A percentile compares a stretch with the other conserved stretches of the same genome.
These are phyloP conservation scores for Crambe crambe DNA, from an alignment of 37 sponge, comb jelly and placozoan species.

Conservation along the genomic window DNA sequence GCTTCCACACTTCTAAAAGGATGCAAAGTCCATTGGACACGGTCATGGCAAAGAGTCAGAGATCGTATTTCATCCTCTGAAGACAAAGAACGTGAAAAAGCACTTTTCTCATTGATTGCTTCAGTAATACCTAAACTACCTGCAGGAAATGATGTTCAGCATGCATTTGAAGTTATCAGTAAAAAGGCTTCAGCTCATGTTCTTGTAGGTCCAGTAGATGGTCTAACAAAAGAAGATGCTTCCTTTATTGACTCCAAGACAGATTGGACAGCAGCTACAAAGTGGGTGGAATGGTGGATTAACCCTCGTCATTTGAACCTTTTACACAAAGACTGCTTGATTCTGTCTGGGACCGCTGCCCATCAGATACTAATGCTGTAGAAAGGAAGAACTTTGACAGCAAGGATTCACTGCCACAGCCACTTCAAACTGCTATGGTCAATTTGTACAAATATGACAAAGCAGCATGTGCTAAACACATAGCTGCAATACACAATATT, in stretches of 20 bases:
- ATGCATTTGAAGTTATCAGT: constrained; percentile 18
- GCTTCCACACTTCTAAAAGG: constrained; percentile 28
- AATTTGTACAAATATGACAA: too few species aligned
- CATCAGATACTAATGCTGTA: constrained; percentile 19
- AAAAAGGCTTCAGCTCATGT: background rate
- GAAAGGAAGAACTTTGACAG: constrained; percentile 8
- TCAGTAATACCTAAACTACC: too few species aligned
- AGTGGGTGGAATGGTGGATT: constrained; percentile 24
- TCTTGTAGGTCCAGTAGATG: background rate
- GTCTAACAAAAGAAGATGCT: background rate
- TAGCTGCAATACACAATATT: too few species aligned
- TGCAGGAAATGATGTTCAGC: background rate
- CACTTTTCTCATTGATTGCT: too few species aligned
- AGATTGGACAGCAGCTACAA: background rate
- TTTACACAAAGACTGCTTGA: background rate
- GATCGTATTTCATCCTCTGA: constrained; percentile 4
- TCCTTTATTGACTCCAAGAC: background rate
- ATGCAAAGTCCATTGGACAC: background rate
- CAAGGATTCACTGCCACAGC: too few species aligned
- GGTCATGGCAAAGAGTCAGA: constrained; percentile 26
- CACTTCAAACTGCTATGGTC: too few species aligned
- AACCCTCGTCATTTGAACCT: background rate
- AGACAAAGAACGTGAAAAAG: background rate
- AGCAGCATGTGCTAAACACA: too few species aligned
- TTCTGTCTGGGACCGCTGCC: background rate